These are phyloP conservation scores for Cephalopholis sonnerati DNA, from an alignment of 2,113 vertebrate species.

Conservation along the genomic window DNA sequence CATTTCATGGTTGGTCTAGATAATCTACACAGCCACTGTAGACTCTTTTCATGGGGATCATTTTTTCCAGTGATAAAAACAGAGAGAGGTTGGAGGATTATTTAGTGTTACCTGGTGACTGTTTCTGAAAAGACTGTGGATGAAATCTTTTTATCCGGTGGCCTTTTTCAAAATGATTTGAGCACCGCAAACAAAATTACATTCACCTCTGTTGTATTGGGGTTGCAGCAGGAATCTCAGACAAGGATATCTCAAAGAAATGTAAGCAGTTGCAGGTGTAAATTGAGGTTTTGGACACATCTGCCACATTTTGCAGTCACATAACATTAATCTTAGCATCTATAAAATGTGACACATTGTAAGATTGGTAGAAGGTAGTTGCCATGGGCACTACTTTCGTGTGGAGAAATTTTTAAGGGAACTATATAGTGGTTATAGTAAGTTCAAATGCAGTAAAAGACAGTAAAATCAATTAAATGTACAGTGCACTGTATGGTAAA, in stretches of 20 bases:
- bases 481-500: neutral
- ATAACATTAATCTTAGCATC: neutral
- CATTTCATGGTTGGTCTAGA: neutral
- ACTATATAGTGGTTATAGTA: neutral
- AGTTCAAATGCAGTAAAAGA: too few relatives aligned
- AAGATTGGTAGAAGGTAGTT: neutral
- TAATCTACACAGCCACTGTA: neutral
- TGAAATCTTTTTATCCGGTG: neutral
- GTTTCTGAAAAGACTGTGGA: neutral
- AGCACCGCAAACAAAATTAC: too few relatives aligned
- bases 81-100: too few relatives aligned
- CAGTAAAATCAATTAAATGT: neutral
- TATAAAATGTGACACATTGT: neutral
- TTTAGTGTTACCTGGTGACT: neutral
- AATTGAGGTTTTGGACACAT: neutral
- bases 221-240: neutral
- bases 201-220: neutral
- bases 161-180: neutral
- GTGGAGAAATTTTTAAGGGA: neutral
- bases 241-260: neutral
- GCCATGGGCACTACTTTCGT: neutral
- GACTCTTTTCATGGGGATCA: neutral
- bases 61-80: neutral
- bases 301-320: neutral
- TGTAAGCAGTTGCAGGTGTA: neutral